Conservation (phyloP, 2,113 vertebrate species). For the Brachyhypopomus occidentalis region DNA sequence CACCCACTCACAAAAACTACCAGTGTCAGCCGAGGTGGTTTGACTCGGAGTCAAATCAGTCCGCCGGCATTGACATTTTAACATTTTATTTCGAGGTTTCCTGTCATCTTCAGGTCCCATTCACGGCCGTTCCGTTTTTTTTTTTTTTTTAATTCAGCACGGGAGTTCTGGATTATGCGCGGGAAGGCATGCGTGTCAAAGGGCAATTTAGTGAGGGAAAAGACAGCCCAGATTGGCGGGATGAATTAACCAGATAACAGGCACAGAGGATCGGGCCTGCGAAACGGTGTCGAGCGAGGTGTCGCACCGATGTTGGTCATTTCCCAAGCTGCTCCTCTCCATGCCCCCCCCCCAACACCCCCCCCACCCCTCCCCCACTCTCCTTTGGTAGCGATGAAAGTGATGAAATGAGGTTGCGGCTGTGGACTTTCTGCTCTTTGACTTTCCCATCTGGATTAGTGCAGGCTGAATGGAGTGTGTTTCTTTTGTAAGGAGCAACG, state of each 20-base stretch:
- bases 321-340: slow-evolving; percentile 63
- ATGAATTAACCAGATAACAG: slow-evolving; percentile 84
- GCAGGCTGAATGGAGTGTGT: slow-evolving; percentile 83
- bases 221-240: slow-evolving; percentile 81
- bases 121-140: slow-evolving; percentile 61
- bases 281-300: slow-evolving; percentile 43
- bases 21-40: slow-evolving; percentile 62
- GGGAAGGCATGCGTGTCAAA: slow-evolving; percentile 84
- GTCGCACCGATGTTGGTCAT: slow-evolving; percentile 78
- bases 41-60: slow-evolving; percentile 70
- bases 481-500: slow-evolving; percentile 79
- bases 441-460: slow-evolving; percentile 87
- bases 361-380: slow-evolving; percentile 42
- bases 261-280: slow-evolving; percentile 68
- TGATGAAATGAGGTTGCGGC: slow-evolving; percentile 83
- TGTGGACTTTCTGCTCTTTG: slow-evolving; percentile 84
- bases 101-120: slow-evolving; percentile 62
- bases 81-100: slow-evolving; percentile 78
- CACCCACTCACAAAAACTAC: slow-evolving; percentile 42
- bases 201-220: slow-evolving; percentile 81
- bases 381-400: slow-evolving; percentile 73
- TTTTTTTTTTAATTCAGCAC: slow-evolving; percentile 79
- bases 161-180: slow-evolving; percentile 80
- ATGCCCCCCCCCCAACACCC: slow-evolving; percentile 40
- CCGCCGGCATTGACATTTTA: slow-evolving; percentile 73